Conservation (phyloP, 2,888 invertebrate species). For the Drosophila mulleri region DNA sequence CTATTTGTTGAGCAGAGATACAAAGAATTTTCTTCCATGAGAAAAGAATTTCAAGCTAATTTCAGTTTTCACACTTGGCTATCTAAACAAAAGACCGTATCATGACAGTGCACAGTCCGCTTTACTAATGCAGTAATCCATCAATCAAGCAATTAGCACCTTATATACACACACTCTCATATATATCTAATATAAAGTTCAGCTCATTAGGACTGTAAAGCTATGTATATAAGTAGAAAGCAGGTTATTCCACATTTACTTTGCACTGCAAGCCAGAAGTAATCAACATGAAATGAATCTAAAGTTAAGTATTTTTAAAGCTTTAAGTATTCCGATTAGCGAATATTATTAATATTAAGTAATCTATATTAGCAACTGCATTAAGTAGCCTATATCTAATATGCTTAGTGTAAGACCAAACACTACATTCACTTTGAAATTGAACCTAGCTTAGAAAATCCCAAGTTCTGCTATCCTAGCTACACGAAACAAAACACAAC, state of each 20-base stretch:
- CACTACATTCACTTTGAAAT: constrained; percentile 13
- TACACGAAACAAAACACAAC: constrained; percentile 40
- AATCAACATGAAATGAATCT: neutral
- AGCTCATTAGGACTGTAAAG: too few relatives aligned
- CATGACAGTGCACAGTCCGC: too few relatives aligned
- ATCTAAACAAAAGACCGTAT: too few relatives aligned
- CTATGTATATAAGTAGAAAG: too few relatives aligned
- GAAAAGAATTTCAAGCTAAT: neutral
- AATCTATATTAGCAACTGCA: neutral
- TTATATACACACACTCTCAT: too few relatives aligned
- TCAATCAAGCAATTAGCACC: too few relatives aligned
- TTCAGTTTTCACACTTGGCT: neutral
- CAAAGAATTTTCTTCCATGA: neutral
- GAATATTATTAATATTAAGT: neutral
- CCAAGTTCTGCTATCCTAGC: constrained; percentile 14
- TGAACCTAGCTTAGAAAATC: constrained; percentile 29
- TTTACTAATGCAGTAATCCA: too few relatives aligned
- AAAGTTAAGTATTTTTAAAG: too few relatives aligned
- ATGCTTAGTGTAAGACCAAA: constrained; percentile 17
- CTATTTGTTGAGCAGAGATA: neutral
- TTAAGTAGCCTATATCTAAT: neutral
- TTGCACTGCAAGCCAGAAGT: neutral
- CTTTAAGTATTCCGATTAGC: neutral
- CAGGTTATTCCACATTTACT: neutral
- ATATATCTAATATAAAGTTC: too few relatives aligned